Percentiles rank a stretch among this genome's conserved stretches.
phyloP scores from a whole-genome alignment of 2,113 vertebrate species.

The Myxocyprinus asiaticus region DNA sequence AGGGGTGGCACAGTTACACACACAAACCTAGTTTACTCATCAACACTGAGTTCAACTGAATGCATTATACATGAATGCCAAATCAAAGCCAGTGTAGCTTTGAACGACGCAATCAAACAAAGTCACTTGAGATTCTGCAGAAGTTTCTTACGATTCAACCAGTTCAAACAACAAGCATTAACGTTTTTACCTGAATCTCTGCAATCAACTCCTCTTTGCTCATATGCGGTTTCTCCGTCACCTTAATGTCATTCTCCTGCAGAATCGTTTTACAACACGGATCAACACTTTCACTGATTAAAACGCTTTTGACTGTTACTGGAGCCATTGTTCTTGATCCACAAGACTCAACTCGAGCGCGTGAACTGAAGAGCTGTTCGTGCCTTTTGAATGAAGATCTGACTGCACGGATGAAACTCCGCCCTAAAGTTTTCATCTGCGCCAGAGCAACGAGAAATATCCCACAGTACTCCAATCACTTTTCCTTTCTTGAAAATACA shows the following conservation, averaged over 20 bases:
- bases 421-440: not conserved
- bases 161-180: not conserved
- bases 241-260: constrained; percentile 84
- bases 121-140: too few species aligned
- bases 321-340: constrained; percentile 76
- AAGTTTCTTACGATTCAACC: too few species aligned
- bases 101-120: not conserved
- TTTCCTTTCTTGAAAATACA: too few species aligned
- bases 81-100: too few species aligned
- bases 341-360: constrained; percentile 10
- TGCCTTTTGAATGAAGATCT: constrained; percentile 59
- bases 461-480: too few species aligned
- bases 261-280: constrained; percentile 86
- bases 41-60: too few species aligned
- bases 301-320: constrained; percentile 76
- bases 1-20: not conserved
- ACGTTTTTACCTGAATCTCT: constrained; percentile 81
- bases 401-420: not conserved
- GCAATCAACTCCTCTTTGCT: constrained; percentile 83
- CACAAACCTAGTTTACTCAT: not conserved
- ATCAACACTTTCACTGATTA: constrained; percentile 93
- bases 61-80: too few species aligned
- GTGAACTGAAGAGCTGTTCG: not conserved
- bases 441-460: too few species aligned
- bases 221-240: constrained; percentile 86